Percentiles rank a stretch among this genome's conserved stretches.
Evolutionary conservation across 2,888 invertebrate genomes (phyloP).

Genomic region (Hymenopus coronatus): DNA sequence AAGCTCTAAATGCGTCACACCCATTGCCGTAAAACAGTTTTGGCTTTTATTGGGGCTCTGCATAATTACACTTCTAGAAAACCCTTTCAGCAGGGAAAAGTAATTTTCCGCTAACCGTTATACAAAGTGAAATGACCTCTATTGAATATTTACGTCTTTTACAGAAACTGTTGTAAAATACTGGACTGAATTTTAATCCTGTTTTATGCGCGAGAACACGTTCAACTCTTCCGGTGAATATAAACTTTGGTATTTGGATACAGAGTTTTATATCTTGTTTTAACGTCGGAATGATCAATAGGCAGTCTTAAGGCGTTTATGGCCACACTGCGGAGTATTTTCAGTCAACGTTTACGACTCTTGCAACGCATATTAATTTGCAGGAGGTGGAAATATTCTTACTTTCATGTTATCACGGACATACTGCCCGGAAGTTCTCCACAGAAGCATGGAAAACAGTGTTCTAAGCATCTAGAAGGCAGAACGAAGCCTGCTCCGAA

Average conservation of each 20-base stretch:
- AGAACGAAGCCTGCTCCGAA: neutral
- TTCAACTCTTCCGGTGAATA: neutral
- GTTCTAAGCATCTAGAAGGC: neutral
- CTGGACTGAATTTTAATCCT: neutral
- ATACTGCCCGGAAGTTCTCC: neutral
- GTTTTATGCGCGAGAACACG: neutral
- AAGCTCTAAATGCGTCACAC: neutral
- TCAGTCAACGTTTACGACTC: neutral
- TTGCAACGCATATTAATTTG: neutral
- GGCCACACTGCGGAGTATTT: neutral
- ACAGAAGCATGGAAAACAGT: neutral
- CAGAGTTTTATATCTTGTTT: neutral
- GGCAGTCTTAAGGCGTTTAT: neutral
- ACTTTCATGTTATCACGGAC: neutral
- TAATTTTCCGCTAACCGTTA: neutral
- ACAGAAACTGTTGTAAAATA: neutral
- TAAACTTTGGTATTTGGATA: neutral
- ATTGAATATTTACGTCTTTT: neutral
- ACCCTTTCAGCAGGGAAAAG: neutral
- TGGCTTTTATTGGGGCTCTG: neutral
- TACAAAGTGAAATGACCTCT: neutral
- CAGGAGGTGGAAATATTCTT: neutral
- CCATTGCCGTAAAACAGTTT: neutral
- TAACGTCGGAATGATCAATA: neutral
- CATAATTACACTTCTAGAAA: neutral